Percentiles rank a stretch among this genome's conserved stretches.
Conservation (phyloP, 2,113 vertebrate species). For the Oostethus manadensis region DNA sequence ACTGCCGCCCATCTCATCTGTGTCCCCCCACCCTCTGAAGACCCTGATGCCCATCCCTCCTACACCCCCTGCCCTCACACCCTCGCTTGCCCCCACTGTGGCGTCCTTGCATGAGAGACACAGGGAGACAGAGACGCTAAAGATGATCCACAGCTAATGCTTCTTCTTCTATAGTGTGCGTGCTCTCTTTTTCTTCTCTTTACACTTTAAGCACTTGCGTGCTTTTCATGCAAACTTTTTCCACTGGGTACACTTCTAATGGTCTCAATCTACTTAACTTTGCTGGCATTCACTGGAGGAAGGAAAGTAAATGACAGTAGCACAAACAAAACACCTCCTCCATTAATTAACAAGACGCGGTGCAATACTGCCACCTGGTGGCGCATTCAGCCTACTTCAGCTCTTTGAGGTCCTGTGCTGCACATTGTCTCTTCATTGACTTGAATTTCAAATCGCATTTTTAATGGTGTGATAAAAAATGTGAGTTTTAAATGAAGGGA, state of each 20-base stretch:
- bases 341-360: constrained; percentile 35
- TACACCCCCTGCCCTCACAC: constrained; percentile 63
- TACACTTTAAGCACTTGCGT: constrained; percentile 22
- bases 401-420: constrained; percentile 1
- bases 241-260: not conserved
- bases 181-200: constrained; percentile 63
- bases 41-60: constrained; percentile 64
- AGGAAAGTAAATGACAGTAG: constrained; percentile 19
- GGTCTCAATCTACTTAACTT: not conserved
- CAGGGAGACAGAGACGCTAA: constrained; percentile 75
- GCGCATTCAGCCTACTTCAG: constrained; percentile 9
- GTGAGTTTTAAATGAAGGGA: constrained; percentile 41
- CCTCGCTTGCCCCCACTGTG: constrained; percentile 55
- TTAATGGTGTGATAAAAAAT: constrained; percentile 14
- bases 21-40: constrained; percentile 71
- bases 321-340: constrained; percentile 42
- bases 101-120: constrained; percentile 67
- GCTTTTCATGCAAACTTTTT: constrained; percentile 11
- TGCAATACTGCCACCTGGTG: constrained; percentile 71
- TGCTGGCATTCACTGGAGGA: not conserved
- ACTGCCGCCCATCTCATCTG: constrained; percentile 57
- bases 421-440: constrained; percentile 36
- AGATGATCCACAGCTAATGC: constrained; percentile 74
- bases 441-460: constrained; percentile 38
- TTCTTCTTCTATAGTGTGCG: constrained; percentile 41